Percentiles rank a stretch among this genome's conserved stretches.
phyloP scores from a whole-genome alignment of 2,113 vertebrate genomes.

The Hippocampus comes region DNA sequence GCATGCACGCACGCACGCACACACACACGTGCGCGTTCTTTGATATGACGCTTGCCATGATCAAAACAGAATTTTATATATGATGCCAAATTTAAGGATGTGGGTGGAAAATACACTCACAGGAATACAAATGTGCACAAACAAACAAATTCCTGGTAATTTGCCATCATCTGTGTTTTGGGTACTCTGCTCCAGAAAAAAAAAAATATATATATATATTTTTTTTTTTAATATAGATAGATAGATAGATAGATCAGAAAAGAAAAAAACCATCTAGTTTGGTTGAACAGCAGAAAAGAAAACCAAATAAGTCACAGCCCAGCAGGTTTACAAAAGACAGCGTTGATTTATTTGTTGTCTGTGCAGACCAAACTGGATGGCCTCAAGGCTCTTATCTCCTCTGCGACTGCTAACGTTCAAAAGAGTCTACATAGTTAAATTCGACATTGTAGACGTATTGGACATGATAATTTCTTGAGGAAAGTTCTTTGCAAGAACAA shows the following conservation, averaged over 20 bases:
- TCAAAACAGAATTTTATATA: conserved; percentile 23
- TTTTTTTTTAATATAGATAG: too few relatives aligned
- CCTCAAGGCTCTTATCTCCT: conserved; percentile 63
- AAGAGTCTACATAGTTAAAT: conserved; percentile 58
- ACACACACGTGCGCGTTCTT: background rate
- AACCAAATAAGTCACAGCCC: conserved; percentile 55
- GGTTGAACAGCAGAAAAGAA: conserved; percentile 45
- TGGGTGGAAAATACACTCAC: background rate
- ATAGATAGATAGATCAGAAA: background rate
- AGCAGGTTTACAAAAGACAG: conserved; percentile 45
- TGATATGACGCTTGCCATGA: conserved; percentile 38
- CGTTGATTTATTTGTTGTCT: conserved; percentile 68
- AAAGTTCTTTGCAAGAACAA: conserved; percentile 35
- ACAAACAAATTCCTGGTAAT: conserved; percentile 68
- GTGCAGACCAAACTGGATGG: conserved; percentile 57
- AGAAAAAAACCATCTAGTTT: conserved; percentile 40
- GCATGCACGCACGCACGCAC: background rate
- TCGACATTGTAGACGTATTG: conserved; percentile 48
- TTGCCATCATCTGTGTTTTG: conserved; percentile 68
- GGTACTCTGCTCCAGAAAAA: conserved; percentile 17
- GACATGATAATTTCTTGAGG: conserved; percentile 52
- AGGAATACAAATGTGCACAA: background rate
- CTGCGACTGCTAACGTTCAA: conserved; percentile 54
- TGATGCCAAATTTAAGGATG: conserved; percentile 13
- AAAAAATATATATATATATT: conserved; percentile 40